Percentiles rank a stretch among this genome's conserved stretches.
Conservation (phyloP, 2,888 invertebrate species). For the Gortyna flavago region DNA sequence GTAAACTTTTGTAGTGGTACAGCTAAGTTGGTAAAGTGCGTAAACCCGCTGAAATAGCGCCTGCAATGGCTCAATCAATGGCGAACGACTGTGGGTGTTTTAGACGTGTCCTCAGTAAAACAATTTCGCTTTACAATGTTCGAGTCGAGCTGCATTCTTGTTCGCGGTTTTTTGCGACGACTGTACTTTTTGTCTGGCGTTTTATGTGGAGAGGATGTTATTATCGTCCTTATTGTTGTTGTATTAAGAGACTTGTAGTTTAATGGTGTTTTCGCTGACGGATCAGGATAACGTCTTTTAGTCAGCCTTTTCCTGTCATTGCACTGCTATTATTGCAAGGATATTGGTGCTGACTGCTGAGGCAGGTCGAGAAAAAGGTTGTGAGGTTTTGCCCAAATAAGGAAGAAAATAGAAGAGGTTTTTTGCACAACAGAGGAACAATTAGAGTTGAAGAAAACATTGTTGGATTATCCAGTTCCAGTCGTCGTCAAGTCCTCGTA, state of each 20-base stretch:
- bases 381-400: background rate
- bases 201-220: slow-evolving; percentile 21
- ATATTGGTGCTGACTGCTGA: background rate
- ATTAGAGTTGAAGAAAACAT: background rate
- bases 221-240: slow-evolving; percentile 27
- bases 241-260: slow-evolving; percentile 29
- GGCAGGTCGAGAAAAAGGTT: background rate
- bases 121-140: slow-evolving; percentile 87
- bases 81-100: slow-evolving; percentile 79
- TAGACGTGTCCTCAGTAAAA: slow-evolving; percentile 85
- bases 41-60: slow-evolving; percentile 83
- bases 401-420: too few relatives aligned
- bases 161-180: slow-evolving; percentile 52
- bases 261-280: slow-evolving; percentile 2
- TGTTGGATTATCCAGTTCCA: background rate
- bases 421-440: background rate
- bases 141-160: slow-evolving; percentile 68
- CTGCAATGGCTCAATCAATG: slow-evolving; percentile 88
- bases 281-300: slow-evolving; percentile 1
- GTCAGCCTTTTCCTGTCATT: background rate
- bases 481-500: background rate
- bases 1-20: slow-evolving; percentile 27
- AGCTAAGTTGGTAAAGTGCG: slow-evolving; percentile 68
- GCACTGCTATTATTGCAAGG: background rate
- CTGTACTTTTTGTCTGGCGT: slow-evolving; percentile 49